A percentile compares a stretch with the other conserved stretches of the same genome.
Evolutionary conservation across 1,140 invertebrate genomes (phyloP).

Genomic region (Scaptomyza pallida): DNA sequence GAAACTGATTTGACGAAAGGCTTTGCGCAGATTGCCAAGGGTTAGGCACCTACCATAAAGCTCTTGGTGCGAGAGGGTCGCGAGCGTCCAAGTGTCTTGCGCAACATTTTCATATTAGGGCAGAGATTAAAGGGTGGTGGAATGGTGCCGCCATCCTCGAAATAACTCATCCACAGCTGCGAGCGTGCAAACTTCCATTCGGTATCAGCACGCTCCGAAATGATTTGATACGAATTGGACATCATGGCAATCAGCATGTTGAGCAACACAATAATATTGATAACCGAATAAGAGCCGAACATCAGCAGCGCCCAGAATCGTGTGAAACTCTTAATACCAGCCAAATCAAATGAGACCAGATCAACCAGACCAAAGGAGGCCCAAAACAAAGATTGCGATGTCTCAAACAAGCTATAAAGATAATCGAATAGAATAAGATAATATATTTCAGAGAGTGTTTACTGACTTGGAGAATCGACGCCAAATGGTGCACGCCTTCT

Average conservation of each 20-base stretch:
- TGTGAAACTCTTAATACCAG: slow-evolving; percentile 94
- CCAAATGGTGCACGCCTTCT: slow-evolving; percentile 93
- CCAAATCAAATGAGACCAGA: slow-evolving; percentile 92
- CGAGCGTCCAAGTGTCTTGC: slow-evolving; percentile 83
- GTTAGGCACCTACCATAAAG: slow-evolving; percentile 86
- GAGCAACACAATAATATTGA: slow-evolving; percentile 95
- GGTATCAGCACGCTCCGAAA: slow-evolving; percentile 93
- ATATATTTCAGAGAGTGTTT: too few relatives aligned
- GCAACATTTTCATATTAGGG: slow-evolving; percentile 88
- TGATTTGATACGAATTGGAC: slow-evolving; percentile 97
- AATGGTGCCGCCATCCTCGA: slow-evolving; percentile 93
- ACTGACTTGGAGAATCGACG: slow-evolving; percentile 92
- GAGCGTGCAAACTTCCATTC: slow-evolving; percentile 97
- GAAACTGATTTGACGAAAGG: slow-evolving; percentile 65
- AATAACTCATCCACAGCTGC: slow-evolving; percentile 96
- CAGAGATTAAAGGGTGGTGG: slow-evolving; percentile 95
- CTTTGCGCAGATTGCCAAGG: slow-evolving; percentile 56
- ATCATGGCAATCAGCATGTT: slow-evolving; percentile 99
- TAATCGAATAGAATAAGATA: too few relatives aligned
- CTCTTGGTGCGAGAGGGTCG: slow-evolving; percentile 84
- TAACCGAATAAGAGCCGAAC: slow-evolving; percentile 95
- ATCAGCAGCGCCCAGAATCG: slow-evolving; percentile 94
- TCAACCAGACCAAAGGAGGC: slow-evolving; percentile 96
- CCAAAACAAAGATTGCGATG: slow-evolving; percentile 97
- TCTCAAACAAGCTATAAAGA: slow-evolving; percentile 93